Conservation (phyloP, 2,113 vertebrate genomes). For the Hassar affinis region DNA sequence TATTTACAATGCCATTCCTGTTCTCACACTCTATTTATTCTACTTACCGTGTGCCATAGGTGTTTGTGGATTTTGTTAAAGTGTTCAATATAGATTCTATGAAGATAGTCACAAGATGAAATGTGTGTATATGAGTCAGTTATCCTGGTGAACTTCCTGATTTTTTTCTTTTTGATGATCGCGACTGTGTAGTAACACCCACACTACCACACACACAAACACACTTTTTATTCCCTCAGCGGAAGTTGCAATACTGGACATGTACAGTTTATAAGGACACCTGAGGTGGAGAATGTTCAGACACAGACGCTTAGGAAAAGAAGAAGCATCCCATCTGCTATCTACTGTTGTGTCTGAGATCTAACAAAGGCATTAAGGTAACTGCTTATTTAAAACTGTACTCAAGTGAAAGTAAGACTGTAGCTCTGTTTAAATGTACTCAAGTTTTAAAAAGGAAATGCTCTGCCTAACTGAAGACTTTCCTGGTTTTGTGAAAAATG, state of each 20-base stretch:
- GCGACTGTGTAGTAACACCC: neutral
- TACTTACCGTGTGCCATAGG: neutral
- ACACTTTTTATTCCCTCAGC: neutral
- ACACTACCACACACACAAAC: neutral
- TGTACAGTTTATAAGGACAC: neutral
- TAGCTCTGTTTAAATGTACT: neutral
- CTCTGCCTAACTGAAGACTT: neutral
- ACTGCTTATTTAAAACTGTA: neutral
- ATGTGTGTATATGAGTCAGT: neutral
- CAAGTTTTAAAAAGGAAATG: neutral
- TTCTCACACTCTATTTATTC: neutral
- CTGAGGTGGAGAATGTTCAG: neutral
- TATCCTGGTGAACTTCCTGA: neutral
- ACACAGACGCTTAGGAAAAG: neutral
- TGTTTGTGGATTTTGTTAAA: neutral
- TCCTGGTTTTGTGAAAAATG: neutral
- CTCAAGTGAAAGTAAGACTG: neutral
- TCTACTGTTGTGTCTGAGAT: neutral
- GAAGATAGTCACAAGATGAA: neutral
- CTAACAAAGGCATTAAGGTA: conserved; percentile 19
- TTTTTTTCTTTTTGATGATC: neutral
- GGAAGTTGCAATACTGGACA: neutral
- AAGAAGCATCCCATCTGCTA: neutral
- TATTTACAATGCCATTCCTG: neutral
- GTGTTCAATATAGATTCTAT: neutral